Conservation (phyloP, 2,888 invertebrate genomes). For the Terebella lapidaria region DNA sequence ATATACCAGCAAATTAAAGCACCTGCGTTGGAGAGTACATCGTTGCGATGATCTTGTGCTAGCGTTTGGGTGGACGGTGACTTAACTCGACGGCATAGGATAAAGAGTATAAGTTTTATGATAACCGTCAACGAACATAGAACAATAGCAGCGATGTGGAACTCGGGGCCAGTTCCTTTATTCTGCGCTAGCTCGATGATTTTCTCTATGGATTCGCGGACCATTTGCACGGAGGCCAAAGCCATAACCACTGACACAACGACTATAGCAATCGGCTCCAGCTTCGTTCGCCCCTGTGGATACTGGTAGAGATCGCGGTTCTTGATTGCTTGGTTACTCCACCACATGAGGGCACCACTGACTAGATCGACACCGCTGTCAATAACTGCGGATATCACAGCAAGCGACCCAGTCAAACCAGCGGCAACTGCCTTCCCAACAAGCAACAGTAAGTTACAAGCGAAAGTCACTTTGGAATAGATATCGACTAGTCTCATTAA, state of each 20-base stretch:
- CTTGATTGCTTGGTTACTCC: conserved; percentile 50
- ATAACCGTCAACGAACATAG: conserved; percentile 41
- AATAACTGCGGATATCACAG: conserved; percentile 56
- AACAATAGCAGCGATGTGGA: conserved; percentile 27
- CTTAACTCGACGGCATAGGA: conserved; percentile 36
- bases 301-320: conserved; percentile 23
- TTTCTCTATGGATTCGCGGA: conserved; percentile 48
- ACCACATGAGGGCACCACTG: conserved; percentile 53
- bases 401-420: conserved; percentile 54
- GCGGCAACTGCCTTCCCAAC: conserved; percentile 53
- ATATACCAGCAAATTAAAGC: conserved; percentile 55
- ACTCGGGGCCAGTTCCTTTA: conserved; percentile 9
- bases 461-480: conserved; percentile 39
- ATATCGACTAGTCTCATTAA: conserved; percentile 22
- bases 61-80: conserved; percentile 50
- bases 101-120: conserved; percentile 41
- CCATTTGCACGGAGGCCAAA: conserved; percentile 46
- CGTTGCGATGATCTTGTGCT: conserved; percentile 56
- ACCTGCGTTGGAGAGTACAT: conserved; percentile 55
- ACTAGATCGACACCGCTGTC: conserved; percentile 56
- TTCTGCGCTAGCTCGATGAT: conserved; percentile 30
- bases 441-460: conserved; percentile 46
- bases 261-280: conserved; percentile 50
- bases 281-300: conserved; percentile 35
- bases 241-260: conserved; percentile 51